Percentiles rank a stretch among this genome's conserved stretches.
phyloP scores from a whole-genome alignment of 2,113 vertebrate genomes.

The Dasyprocta punctata region DNA sequence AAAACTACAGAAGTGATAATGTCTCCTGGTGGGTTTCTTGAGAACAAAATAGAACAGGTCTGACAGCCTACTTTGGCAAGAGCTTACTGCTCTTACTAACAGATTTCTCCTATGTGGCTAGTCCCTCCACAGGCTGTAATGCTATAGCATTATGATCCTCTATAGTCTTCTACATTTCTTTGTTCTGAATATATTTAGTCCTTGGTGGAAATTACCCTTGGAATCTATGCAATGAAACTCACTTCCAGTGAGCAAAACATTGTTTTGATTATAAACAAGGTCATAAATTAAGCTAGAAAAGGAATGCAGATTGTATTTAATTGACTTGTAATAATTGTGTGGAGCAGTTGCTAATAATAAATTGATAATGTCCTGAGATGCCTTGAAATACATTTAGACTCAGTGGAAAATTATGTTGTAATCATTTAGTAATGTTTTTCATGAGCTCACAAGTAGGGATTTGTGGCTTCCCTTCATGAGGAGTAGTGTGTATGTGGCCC shows the following conservation, averaged over 20 bases:
- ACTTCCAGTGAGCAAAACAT: conserved; percentile 7
- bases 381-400: neutral
- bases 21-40: neutral
- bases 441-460: neutral
- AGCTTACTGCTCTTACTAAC: neutral
- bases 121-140: neutral
- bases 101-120: neutral
- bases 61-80: conserved; percentile 27
- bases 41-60: conserved; percentile 34
- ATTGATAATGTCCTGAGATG: conserved; percentile 32
- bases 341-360: neutral
- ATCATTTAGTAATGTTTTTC: conserved; percentile 7
- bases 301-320: conserved; percentile 6
- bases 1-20: conserved; percentile 52
- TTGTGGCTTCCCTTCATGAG: neutral
- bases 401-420: neutral
- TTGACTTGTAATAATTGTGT: conserved; percentile 2
- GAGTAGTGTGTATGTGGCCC: neutral
- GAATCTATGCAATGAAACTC: neutral
- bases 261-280: neutral
- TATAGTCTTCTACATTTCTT: conserved; percentile 2
- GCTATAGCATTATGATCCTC: neutral
- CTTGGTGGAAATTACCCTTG: neutral
- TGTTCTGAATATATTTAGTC: neutral
- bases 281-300: conserved; percentile 14